Percentiles rank a stretch among this genome's conserved stretches.
phyloP scores from a whole-genome alignment of 2,797 vertebrate species.

The Rhinella marina region DNA sequence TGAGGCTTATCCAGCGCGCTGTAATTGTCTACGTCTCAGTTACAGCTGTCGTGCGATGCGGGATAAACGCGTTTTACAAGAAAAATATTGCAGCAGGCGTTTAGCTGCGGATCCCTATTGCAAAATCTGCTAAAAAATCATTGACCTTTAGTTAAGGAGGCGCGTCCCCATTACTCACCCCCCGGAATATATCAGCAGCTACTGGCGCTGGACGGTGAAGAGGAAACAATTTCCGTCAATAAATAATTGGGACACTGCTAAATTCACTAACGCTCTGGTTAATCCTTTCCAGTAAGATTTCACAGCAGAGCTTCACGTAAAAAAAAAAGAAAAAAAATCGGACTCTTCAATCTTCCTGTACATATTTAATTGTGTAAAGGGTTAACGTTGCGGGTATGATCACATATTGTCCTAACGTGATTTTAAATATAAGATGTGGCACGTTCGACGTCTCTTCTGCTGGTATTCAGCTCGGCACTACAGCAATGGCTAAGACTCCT shows the following conservation, averaged over 20 bases:
- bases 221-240: not conserved
- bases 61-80: slow-evolving; percentile 25
- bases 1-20: not conserved
- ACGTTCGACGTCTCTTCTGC: not conserved
- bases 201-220: not conserved
- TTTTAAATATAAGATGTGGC: not conserved
- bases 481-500: slow-evolving; percentile 1
- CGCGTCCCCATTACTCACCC: slow-evolving; percentile 12
- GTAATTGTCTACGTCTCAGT: slow-evolving; percentile 32
- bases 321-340: not conserved
- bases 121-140: slow-evolving; percentile 28
- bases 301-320: slow-evolving; percentile 12
- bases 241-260: slow-evolving; percentile 37
- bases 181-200: slow-evolving; percentile 20
- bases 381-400: not conserved
- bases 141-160: slow-evolving; percentile 32
- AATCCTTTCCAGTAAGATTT: slow-evolving; percentile 41
- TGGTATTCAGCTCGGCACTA: slow-evolving; percentile 7
- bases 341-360: not conserved
- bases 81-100: slow-evolving; percentile 10
- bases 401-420: not conserved
- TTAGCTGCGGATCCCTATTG: slow-evolving; percentile 2
- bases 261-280: slow-evolving; percentile 31
- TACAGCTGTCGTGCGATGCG: slow-evolving; percentile 5
- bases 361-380: not conserved